Conservation (phyloP, 2,888 invertebrate genomes). For the Mythimna ferrago region DNA sequence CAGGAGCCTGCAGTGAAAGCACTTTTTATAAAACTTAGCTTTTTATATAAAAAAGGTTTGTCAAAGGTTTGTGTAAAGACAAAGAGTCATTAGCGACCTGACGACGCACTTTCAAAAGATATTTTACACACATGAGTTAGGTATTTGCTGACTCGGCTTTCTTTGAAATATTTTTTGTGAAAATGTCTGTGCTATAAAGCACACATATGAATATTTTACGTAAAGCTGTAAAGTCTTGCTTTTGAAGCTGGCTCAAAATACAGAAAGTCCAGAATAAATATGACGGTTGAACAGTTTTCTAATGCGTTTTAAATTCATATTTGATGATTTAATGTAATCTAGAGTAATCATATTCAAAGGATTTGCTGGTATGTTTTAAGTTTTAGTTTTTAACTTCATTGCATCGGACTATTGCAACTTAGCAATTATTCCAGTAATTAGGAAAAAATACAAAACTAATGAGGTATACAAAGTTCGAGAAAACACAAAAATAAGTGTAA, state of each 20-base stretch:
- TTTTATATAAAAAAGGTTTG: slow-evolving; percentile 2
- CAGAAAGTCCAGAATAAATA: neutral
- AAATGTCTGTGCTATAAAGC: neutral
- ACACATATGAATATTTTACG: neutral
- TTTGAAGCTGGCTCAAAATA: neutral
- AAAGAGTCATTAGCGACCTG: slow-evolving; percentile 43
- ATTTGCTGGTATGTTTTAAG: neutral
- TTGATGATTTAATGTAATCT: slow-evolving; percentile 29
- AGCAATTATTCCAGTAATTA: too few species aligned
- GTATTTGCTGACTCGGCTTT: slow-evolving; percentile 6
- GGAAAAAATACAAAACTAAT: too few species aligned
- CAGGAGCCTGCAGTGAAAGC: slow-evolving; percentile 5
- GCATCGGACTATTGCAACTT: neutral
- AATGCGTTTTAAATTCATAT: slow-evolving; percentile 32
- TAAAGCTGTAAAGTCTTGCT: neutral
- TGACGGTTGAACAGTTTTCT: neutral
- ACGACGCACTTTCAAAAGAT: slow-evolving; percentile 24
- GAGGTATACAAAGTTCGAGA: too few species aligned
- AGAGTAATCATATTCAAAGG: neutral
- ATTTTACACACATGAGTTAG: slow-evolving; percentile 13
- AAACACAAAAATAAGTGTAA: too few species aligned
- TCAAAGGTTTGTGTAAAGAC: slow-evolving; percentile 34
- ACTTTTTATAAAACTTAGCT: neutral
- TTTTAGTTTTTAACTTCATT: neutral
- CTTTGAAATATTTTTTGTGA: slow-evolving; percentile 5